Conservation (phyloP, 2,113 vertebrate genomes). For the Sapayoa aenigma region DNA sequence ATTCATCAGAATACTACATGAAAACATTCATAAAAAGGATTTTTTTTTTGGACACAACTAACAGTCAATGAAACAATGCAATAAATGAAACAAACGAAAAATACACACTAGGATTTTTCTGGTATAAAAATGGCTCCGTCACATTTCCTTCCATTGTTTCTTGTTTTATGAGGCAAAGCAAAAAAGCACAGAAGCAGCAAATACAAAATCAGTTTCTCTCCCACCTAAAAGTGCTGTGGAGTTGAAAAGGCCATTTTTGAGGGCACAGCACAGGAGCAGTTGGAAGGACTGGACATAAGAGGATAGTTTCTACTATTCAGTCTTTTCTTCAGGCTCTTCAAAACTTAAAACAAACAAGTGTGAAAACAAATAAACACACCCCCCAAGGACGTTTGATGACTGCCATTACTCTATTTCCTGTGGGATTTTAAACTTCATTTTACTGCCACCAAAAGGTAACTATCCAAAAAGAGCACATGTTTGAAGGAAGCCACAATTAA, state of each 20-base stretch:
- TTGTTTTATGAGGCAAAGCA: not conserved
- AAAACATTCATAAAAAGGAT: not conserved
- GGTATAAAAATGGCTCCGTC: not conserved
- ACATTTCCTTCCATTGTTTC: slow-evolving; percentile 41
- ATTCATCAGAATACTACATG: not conserved
- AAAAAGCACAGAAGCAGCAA: not conserved
- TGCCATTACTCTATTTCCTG: not conserved
- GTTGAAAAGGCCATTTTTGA: not conserved
- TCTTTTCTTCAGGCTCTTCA: not conserved
- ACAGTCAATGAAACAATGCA: not conserved
- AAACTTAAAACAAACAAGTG: not conserved
- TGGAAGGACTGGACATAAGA: not conserved
- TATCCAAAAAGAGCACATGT: not conserved
- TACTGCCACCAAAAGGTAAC: not conserved
- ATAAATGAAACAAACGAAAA: not conserved
- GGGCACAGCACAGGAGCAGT: not conserved
- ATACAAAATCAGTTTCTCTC: not conserved
- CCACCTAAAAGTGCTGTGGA: not conserved
- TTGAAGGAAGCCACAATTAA: not conserved
- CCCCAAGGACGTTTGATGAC: not conserved
- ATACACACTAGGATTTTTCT: not conserved
- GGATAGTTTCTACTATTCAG: not conserved
- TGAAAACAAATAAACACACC: not conserved
- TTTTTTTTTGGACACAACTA: not conserved
- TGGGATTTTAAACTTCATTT: not conserved